Base-by-base conservation (phyloP, 2,113 vertebrate genomes). In the Pseudopodoces humilis region DNA sequence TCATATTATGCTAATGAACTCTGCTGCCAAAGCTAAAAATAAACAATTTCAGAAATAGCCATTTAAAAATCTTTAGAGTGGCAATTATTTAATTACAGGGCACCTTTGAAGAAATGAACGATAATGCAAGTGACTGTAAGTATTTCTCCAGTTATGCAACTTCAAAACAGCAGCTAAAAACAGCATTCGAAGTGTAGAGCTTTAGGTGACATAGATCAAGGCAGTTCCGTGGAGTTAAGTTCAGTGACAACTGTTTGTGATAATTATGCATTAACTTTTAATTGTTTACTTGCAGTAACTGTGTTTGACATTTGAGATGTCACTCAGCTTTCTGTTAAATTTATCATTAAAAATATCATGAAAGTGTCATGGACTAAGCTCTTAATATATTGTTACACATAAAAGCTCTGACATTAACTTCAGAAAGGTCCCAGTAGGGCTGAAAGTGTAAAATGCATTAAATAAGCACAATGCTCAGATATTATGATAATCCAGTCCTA, bases 61-160 rank as follows among this genome's bases (percentile, higher is more conserved):
- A 33, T 83, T 46, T 53, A 49, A 46, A 84, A 91, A 55, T 3
- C 7, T 72, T 87, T 69, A 86, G 35, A 47, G 21, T 67, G 31
- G 49, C 24, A 90, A 94, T 97, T 91, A 89, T 69, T 82, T 94
- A 90, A 95, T 95, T 89, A 93, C 30, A 87, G 33, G 35, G 5
- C 78, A 72, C 23, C 39, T 92, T 91, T 85, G 46, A 93, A 93
- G 31, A 78, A 86, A 70, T 43, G 16, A 81, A 33, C 0, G 12
- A 30, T 74, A 75, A 75, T 20, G 69, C 9, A 52, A 47, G 43
- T 58, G 55, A 74, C 63, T 74, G 7, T 46, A 79, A 64, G 58
- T 59, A 58, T 74, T 75, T 86, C 50, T 87, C 16, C 63, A 90
- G 80, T 74, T 93, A 95, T n/a, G 19, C 46, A 83, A 84, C 47